Base-by-base conservation (phyloP, 2,113 vertebrate species). In the Lamprotornis superbus region DNA sequence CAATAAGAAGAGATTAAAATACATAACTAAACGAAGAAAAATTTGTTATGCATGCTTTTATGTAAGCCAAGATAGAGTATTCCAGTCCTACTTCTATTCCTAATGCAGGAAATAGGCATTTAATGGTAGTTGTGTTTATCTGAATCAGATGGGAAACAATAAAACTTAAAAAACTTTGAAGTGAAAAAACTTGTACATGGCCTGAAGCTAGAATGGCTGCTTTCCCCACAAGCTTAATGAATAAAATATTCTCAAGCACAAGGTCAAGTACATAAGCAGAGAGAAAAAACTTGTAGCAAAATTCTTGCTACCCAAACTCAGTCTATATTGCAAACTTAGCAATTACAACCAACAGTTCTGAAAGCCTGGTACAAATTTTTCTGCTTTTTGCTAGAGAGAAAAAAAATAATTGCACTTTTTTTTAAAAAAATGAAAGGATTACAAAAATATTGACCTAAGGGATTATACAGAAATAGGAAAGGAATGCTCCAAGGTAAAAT, bases 341-440 rank as follows among this genome's bases (percentile, higher is more conserved):
- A 90, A 27, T 47, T 37, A 11, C 15, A 82, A 22, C 81, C 59
- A 74, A 35, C 49, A 47, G 17, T 87, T 95, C 37, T 89, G 88
- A 94, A 94, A 95, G 49, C 12, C 64, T 89, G 84, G 31, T 25
- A 55, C 21, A 46, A 77, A 53, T 83, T 68, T 17, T 0, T 56
- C 47, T 91, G 33, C 16, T 94, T 96, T 93, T 92, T 75, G 22
- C 47, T 49, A 47, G 74, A 94, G 47, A 95, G 93, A 86, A 16
- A 93, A 83, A 68, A 94, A 87, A 50, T 7, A 96, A 77, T 57
- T 47, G 15, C 60, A 39, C 39, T 39, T 39, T 39, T 39, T 39
- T 39, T 39, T n/a, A n/a, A 39, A 39, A 70, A 87, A 89, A 68
- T 40, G 69, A 75, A 94, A 83, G 15, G 5, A 55, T 94, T 96